These are phyloP conservation scores for Crotalus tigris DNA, from an alignment of 2,113 vertebrate genomes.

Conservation along the genomic window DNA sequence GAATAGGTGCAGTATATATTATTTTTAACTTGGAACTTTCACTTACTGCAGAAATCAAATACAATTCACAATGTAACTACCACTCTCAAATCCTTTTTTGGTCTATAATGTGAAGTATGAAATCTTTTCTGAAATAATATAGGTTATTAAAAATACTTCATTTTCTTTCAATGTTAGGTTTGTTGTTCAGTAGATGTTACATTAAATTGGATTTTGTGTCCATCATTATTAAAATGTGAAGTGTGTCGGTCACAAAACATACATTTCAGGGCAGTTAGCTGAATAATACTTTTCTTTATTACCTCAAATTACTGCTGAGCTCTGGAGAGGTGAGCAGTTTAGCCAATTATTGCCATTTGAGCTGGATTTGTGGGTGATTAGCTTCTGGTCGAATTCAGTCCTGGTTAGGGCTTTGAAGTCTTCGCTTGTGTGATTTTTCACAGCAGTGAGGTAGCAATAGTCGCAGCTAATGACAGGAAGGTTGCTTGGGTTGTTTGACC, in stretches of 20 bases:
- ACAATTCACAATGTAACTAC: background rate
- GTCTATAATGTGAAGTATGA: slow-evolving; percentile 32
- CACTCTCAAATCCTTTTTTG: slow-evolving; percentile 36
- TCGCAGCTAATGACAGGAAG: slow-evolving; percentile 81
- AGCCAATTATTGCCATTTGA: slow-evolving; percentile 87
- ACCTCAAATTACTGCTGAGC: slow-evolving; percentile 86
- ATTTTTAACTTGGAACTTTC: background rate
- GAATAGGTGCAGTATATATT: background rate
- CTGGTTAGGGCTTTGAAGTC: slow-evolving; percentile 79
- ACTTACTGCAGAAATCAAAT: slow-evolving; percentile 1
- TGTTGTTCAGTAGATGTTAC: slow-evolving; percentile 59
- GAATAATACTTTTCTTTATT: slow-evolving; percentile 82
- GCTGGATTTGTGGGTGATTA: slow-evolving; percentile 87
- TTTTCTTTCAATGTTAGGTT: slow-evolving; percentile 45
- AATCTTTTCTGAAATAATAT: slow-evolving; percentile 50
- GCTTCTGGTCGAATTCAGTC: slow-evolving; percentile 81
- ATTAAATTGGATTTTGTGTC: slow-evolving; percentile 77
- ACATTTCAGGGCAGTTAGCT: slow-evolving; percentile 80
- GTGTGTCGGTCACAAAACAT: slow-evolving; percentile 79
- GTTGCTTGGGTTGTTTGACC: slow-evolving; percentile 78
- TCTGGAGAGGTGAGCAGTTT: slow-evolving; percentile 84
- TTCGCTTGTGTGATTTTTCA: slow-evolving; percentile 76
- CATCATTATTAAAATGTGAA: slow-evolving; percentile 83
- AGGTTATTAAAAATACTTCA: slow-evolving; percentile 36
- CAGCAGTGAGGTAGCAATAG: slow-evolving; percentile 80